Evolutionary conservation across 2,888 invertebrate genomes (phyloP), one percentile per base, ranked within the genome.

Genomic region (Tetranychus piercei): DNA sequence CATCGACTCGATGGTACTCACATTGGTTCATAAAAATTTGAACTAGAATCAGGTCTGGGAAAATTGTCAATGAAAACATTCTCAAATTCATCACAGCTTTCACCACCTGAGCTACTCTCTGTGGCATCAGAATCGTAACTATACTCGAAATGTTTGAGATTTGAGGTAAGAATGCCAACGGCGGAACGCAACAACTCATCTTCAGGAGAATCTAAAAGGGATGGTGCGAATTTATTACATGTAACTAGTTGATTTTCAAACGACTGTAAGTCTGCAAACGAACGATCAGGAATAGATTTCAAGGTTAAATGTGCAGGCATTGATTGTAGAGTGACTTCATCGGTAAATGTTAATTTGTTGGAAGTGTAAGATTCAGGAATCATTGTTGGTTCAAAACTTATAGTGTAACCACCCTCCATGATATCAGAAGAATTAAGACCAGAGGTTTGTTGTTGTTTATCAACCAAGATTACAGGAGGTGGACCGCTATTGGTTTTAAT

Each of bases 51-150:
- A 66, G 69, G 55, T 55, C 55, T 55, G 55, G 55, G 15, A 55
- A 55, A 55, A 55, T 55, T 73, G 75, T 22, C 67, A 65, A 22
- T 44, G 67, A 34, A 69, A 15, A 76, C 78, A 45, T 77, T 77
- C 34, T 82, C 81, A 75, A 89, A 87, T 82, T 94, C 94, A 84
- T 94, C 94, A 82, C 91, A 91, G 80, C 92, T 93, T 82, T 94
- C 94, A 55, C 92, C 93, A 74, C 93, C 94, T 20, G 94, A 94
- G 81, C 93, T 94, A 77, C 92, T 92, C 20, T 89, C 92, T 1
- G 95, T 95, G 64, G 91, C 93, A 84, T 95, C 94, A 1, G 93
- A 92, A 83, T 95, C 94, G 78, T 92, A 85, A 79, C 88, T 88
- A 76, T 86, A 85, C 81, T 91, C 89, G 75, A 92, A 86, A 77